phyloP scores from a whole-genome alignment of 2,888 invertebrate species.

The Drosophila ezoana region DNA sequence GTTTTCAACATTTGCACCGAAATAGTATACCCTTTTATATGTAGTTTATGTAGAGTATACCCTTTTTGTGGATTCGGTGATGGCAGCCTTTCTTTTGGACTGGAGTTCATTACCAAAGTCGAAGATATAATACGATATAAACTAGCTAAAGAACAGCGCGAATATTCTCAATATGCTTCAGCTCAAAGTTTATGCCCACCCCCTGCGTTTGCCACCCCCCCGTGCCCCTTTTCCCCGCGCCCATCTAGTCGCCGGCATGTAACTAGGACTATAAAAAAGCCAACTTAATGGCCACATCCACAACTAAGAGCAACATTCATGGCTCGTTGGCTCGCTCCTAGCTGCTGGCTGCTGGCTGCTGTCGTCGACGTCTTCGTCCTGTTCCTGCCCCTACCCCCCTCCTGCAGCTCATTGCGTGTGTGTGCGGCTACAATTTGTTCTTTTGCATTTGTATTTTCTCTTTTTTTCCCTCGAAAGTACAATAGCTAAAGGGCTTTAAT shows the following conservation, averaged over 20 bases:
- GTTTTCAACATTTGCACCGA: too few relatives aligned
- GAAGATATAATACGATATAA: slow-evolving; percentile 30
- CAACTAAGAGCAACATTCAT: slow-evolving; percentile 77
- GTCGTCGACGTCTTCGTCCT: slow-evolving; percentile 5
- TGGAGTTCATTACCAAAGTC: slow-evolving; percentile 35
- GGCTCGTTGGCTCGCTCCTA: slow-evolving; percentile 66
- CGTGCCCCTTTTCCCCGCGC: background rate
- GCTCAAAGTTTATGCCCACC: slow-evolving; percentile 7
- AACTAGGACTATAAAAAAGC: slow-evolving; percentile 73
- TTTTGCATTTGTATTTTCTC: slow-evolving; percentile 29
- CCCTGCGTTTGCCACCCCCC: too few relatives aligned
- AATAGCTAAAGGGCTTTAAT: slow-evolving; percentile 81
- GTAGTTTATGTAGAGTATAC: too few relatives aligned
- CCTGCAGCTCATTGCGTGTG: slow-evolving; percentile 5
- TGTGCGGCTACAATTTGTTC: slow-evolving; percentile 65
- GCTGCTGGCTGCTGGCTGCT: slow-evolving; percentile 8
- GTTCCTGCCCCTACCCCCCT: background rate
- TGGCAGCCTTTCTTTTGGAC: background rate
- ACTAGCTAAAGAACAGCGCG: slow-evolving; percentile 29
- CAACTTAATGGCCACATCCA: slow-evolving; percentile 80
- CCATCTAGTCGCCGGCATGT: slow-evolving; percentile 32
- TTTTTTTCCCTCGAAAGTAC: slow-evolving; percentile 56
- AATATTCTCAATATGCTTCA: slow-evolving; percentile 44
- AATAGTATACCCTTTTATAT: too few relatives aligned
- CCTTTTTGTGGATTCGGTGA: too few relatives aligned